Conservation (phyloP, 2,113 vertebrate species). For the Ginglymostoma cirratum region DNA sequence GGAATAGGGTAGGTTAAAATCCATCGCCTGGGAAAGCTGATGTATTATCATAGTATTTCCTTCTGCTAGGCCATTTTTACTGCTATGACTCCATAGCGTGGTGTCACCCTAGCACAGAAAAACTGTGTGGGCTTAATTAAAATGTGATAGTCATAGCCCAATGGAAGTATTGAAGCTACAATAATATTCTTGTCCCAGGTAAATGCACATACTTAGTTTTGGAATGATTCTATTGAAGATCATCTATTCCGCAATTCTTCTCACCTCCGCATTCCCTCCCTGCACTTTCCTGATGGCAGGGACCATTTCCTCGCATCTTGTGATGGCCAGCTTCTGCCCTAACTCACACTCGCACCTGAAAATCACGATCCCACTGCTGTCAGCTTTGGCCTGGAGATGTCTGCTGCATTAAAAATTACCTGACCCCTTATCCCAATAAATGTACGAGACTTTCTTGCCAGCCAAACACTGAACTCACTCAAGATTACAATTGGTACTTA, state of each 20-base stretch:
- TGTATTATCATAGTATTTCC: neutral
- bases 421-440: no score
- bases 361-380: neutral
- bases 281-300: neutral
- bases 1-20: neutral
- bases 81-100: neutral
- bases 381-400: neutral
- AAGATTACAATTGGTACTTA: no score
- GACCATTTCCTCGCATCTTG: neutral
- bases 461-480: no score
- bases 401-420: neutral
- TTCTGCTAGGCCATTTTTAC: neutral
- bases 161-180: neutral
- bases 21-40: neutral
- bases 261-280: neutral
- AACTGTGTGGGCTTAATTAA: neutral
- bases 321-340: neutral
- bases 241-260: no score
- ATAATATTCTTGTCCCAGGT: neutral
- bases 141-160: neutral
- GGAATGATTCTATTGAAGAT: neutral
- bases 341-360: neutral
- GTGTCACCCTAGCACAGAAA: neutral
- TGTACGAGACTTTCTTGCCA: no score
- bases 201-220: neutral